Base-by-base conservation (phyloP, 2,113 vertebrate species). In the Pomatostomus ruficeps region DNA sequence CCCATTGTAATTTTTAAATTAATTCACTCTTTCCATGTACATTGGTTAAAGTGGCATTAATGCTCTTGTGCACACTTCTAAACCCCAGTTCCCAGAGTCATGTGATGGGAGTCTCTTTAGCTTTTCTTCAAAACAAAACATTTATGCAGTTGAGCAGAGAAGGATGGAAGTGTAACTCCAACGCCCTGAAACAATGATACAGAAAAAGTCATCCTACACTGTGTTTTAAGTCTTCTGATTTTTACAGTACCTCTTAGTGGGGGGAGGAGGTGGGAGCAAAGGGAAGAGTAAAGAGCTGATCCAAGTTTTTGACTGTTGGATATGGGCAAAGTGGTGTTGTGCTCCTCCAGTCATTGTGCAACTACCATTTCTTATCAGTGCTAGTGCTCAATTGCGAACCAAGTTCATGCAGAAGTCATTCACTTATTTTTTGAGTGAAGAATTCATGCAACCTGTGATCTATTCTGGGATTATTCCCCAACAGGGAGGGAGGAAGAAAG, bases 391-490 rank as follows among this genome's bases (percentile, higher is more conserved):
- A 95, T 80, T 95, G 90, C 78, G 88, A 89, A 96, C 84, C 88
- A 96, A 94, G 88, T 83, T 96, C 75, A 80, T 24, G 36, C 59
- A 88, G 65, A 84, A 96, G 82, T 51, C 85, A 83, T 46, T 83
- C 46, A 42, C 54, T 88, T 91, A 74, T 71, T 85, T 95, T 79
- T 54, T 88, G 52, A 95, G 82, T 46, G 51, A 86, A 70, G 72
- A 74, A 90, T 80, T 91, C 67, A 57, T 33, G 33, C 55, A 94
- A 81, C 52, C 75, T 95, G 87, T 88, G 71, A 88, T 88, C 38
- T 91, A 11, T 52, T 85, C 78, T 1, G 2, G 46, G 57, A 67
- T 90, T 83, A 63, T 62, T 85, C 72, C 78, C 40, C 61, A 85
- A 36, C 13, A 68, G 58, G 48, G 33, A 40, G 87, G 74, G 65